A percentile compares a stretch with the other conserved stretches of the same genome.
These are phyloP conservation scores for Argyra leucocephala DNA, from an alignment of 2,888 invertebrate species.

Conservation along the genomic window DNA sequence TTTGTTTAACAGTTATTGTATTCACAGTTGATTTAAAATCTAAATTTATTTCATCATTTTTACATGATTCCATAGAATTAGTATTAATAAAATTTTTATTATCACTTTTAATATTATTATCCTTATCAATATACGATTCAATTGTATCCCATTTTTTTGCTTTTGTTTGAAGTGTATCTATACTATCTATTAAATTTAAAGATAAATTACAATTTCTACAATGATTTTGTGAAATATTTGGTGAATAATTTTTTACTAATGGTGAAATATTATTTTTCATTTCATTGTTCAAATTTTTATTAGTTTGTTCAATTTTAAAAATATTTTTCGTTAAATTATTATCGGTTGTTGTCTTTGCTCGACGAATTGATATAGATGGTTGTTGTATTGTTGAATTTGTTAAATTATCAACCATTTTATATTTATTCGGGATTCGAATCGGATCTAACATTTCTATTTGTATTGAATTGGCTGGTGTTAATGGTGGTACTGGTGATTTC, in stretches of 20 bases:
- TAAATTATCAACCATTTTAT: constrained; percentile 19
- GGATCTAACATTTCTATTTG: constrained; percentile 19
- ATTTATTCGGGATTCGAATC: constrained; percentile 25
- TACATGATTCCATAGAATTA: background rate
- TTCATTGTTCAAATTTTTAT: background rate
- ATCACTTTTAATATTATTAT: too few relatives aligned
- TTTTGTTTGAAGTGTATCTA: too few relatives aligned
- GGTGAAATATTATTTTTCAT: background rate
- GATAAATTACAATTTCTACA: background rate
- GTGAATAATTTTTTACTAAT: background rate
- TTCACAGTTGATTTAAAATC: background rate
- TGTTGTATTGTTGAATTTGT: background rate
- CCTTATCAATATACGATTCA: too few relatives aligned
- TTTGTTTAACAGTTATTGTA: background rate
- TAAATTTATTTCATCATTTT: background rate
- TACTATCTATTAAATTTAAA: background rate
- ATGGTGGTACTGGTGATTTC: constrained; percentile 12
- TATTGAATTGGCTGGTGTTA: constrained; percentile 15
- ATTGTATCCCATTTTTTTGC: too few relatives aligned
- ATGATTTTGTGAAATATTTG: background rate
- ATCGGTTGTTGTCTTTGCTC: background rate
- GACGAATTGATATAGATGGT: background rate
- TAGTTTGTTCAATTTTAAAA: too few relatives aligned
- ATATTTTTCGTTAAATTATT: background rate
- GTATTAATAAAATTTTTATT: too few relatives aligned